phyloP scores from a whole-genome alignment of 2,797 vertebrate genomes.

The Hoplostethus mediterraneus region DNA sequence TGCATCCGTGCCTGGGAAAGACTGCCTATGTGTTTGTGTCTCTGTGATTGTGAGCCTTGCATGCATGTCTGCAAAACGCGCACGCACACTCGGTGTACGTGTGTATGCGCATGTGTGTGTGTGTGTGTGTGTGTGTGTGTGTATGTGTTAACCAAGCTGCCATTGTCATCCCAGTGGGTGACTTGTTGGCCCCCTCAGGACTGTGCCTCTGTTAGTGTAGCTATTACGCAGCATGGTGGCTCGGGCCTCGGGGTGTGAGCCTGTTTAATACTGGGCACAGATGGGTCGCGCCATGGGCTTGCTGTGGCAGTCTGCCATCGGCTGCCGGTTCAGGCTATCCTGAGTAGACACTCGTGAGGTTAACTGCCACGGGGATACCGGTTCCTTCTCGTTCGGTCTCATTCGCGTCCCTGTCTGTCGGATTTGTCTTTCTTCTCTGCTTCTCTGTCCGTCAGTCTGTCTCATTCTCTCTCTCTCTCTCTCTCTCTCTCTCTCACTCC shows the following conservation, averaged over 20 bases:
- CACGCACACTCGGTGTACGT: slow-evolving; percentile 10
- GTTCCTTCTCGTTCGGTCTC: slow-evolving; percentile 72
- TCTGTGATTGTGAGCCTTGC: slow-evolving; percentile 28
- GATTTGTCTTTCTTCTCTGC: slow-evolving; percentile 26
- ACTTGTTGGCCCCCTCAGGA: slow-evolving; percentile 80
- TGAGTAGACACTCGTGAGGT: slow-evolving; percentile 69
- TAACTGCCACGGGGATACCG: slow-evolving; percentile 72
- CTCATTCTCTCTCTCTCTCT: background rate
- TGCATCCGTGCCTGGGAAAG: background rate
- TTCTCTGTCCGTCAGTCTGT: slow-evolving; percentile 16
- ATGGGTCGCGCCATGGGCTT: slow-evolving; percentile 76
- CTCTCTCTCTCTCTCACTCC: slow-evolving; percentile 17
- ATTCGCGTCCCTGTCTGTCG: slow-evolving; percentile 36
- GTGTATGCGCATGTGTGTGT: background rate
- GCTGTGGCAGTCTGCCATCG: slow-evolving; percentile 62
- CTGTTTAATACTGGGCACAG: slow-evolving; percentile 83
- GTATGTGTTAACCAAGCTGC: slow-evolving; percentile 76
- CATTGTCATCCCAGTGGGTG: slow-evolving; percentile 82
- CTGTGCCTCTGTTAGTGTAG: slow-evolving; percentile 72
- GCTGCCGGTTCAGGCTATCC: slow-evolving; percentile 63
- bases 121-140: slow-evolving; percentile 61
- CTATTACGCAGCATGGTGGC: slow-evolving; percentile 77
- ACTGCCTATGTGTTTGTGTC: slow-evolving; percentile 18
- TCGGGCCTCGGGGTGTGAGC: slow-evolving; percentile 73
- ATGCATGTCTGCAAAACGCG: slow-evolving; percentile 11